Conservation (phyloP, 2,888 invertebrate genomes). For the Drosophila meridiana region DNA sequence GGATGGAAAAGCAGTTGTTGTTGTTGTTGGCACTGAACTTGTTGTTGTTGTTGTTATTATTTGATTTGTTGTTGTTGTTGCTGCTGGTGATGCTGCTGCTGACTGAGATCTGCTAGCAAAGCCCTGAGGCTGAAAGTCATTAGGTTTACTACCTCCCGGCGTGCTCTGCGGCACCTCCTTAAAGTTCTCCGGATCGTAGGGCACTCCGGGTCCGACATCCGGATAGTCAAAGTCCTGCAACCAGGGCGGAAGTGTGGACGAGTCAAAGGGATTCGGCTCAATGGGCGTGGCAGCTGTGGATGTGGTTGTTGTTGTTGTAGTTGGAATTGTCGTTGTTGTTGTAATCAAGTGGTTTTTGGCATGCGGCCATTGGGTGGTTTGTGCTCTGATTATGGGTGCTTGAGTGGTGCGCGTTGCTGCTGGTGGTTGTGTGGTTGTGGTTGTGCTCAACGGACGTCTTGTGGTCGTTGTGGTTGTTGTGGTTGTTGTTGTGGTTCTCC, state of each 20-base stretch:
- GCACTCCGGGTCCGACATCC: slow-evolving; percentile 83
- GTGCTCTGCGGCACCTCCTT: slow-evolving; percentile 23
- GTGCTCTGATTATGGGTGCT: slow-evolving; percentile 44
- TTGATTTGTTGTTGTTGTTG: slow-evolving; percentile 27
- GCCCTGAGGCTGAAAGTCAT: slow-evolving; percentile 63
- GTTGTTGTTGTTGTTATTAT: slow-evolving; percentile 13
- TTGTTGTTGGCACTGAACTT: slow-evolving; percentile 6
- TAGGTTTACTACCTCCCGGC: slow-evolving; percentile 59
- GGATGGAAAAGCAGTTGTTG: slow-evolving; percentile 74
- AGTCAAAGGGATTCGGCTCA: slow-evolving; percentile 73
- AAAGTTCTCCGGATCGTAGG: slow-evolving; percentile 71
- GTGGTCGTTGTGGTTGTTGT: slow-evolving; percentile 14
- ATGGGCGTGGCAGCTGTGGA: slow-evolving; percentile 53
- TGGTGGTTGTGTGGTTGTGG: slow-evolving; percentile 44
- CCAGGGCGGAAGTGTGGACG: slow-evolving; percentile 82
- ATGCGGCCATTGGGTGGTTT: slow-evolving; percentile 47
- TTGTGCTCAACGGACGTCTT: slow-evolving; percentile 30
- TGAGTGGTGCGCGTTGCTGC: slow-evolving; percentile 38
- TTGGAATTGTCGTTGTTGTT: slow-evolving; percentile 39
- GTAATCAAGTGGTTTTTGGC: slow-evolving; percentile 38
- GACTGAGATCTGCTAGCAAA: slow-evolving; percentile 39
- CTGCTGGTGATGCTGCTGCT: slow-evolving; percentile 23
- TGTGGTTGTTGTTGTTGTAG: slow-evolving; percentile 38
- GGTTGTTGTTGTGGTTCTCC: slow-evolving; percentile 38
- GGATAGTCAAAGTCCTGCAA: slow-evolving; percentile 82